Percentiles rank a stretch among this genome's conserved stretches.
phyloP scores from a whole-genome alignment of 35 echinoderm and acorn worm species.

The Amphiura filiformis region DNA sequence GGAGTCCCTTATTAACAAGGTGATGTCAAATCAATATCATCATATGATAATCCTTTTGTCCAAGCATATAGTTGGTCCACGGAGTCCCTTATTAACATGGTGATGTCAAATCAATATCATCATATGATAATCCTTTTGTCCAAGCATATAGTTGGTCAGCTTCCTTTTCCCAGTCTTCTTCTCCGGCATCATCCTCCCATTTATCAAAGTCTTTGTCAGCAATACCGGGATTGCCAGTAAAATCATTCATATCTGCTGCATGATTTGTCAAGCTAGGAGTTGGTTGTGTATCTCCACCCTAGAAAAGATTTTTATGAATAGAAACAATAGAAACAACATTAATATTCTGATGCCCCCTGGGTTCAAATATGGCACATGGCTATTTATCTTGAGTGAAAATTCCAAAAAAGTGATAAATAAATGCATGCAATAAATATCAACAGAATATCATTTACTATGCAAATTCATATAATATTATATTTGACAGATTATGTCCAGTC shows the following conservation, averaged over 20 bases:
- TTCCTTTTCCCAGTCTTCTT: slow-evolving; percentile 75
- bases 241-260: not conserved
- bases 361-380: not conserved
- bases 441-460: too few species aligned
- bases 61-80: too few species aligned
- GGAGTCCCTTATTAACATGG: slow-evolving; percentile 50
- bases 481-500: too few species aligned
- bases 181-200: slow-evolving; percentile 10
- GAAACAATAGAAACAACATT: not conserved
- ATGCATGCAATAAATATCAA: too few species aligned
- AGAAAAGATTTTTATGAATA: not conserved
- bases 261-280: not conserved
- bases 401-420: too few species aligned
- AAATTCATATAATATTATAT: too few species aligned
- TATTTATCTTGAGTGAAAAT: too few species aligned
- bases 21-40: slow-evolving; percentile 52
- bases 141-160: slow-evolving; percentile 91
- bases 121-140: too few species aligned
- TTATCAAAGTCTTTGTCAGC: slow-evolving; percentile 5
- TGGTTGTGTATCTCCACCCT: not conserved
- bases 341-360: not conserved
- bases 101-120: slow-evolving; percentile 63
- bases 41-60: too few species aligned
- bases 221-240: not conserved
- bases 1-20: slow-evolving; percentile 47